Conservation (phyloP, 2,113 vertebrate genomes). For the Cacatua alba region DNA sequence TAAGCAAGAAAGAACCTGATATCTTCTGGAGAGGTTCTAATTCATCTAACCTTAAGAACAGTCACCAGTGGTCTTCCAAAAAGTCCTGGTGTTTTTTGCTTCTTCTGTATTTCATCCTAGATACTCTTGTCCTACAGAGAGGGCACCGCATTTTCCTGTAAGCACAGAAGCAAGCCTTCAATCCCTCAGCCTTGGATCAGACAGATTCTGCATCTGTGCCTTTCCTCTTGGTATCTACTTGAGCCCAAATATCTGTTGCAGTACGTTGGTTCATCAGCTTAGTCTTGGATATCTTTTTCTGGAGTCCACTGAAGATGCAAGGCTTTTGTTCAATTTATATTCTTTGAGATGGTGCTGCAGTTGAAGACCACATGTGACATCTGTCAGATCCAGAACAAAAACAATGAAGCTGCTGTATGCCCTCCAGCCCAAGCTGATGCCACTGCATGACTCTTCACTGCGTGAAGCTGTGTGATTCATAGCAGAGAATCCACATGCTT, state of each 20-base stretch:
- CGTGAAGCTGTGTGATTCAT: neutral
- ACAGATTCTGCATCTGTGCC: neutral
- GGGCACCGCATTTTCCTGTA: neutral
- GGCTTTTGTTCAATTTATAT: neutral
- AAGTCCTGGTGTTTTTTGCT: neutral
- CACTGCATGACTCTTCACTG: neutral
- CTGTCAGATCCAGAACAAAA: neutral
- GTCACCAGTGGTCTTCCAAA: neutral
- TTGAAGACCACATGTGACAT: neutral
- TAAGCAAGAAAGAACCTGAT: neutral
- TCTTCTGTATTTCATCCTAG: neutral
- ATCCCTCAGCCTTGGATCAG: neutral
- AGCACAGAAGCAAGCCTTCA: neutral
- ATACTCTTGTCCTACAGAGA: neutral
- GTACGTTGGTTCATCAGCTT: neutral
- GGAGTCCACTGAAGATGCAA: neutral
- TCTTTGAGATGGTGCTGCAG: neutral
- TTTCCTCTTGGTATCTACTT: neutral
- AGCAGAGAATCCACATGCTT: neutral
- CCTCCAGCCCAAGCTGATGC: neutral
- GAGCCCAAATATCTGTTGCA: neutral
- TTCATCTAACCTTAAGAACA: neutral
- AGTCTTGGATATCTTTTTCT: neutral
- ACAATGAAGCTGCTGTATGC: neutral
- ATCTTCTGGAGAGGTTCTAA: neutral